Base-by-base conservation (phyloP, 2,797 vertebrate genomes). In the Hozukius guyotensis region DNA sequence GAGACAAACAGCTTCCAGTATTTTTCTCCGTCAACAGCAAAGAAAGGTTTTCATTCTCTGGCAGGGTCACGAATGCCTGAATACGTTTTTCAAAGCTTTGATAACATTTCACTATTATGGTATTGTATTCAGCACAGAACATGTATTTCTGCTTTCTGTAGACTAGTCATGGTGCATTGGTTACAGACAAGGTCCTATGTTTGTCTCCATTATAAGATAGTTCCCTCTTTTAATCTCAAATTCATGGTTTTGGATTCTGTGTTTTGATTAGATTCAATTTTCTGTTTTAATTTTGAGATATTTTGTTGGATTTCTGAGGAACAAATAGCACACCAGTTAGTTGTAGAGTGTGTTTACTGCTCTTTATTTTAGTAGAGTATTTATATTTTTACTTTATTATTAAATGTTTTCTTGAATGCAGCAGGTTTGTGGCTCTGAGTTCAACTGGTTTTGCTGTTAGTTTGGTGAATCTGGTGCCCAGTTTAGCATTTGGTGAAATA, bases 1-100 rank as follows among this genome's bases (percentile, higher is more conserved):
- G 31, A 79, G 36, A 34, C 24, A 46, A 71, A 61, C 27, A 83
- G 3, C 32, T 25, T 31, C 24, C 38, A 53, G 34, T 56, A 24
- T 5, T 42, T 64, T 38, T 31, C 29, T 49, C 9, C 8, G 11
- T 12, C 12, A 9, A 16, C 8, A 29, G n/a, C 34, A 32, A 52
- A 49, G 13, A 2, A 18, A 25, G 20, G 27, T 64, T 73, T 74
- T 72, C 6, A 60, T 66, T 81, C 60, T 67, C 68, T 46, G 4
- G 4, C 63, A 52, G 56, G 62, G 32, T 68, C 57, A 56, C 25
- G 42, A 81, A 73, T 74, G n/a, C 55, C 57, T 38, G 13, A 78
- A 69, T 34, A 52, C 0, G 16, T 66, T 74, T 69, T 55, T 42
- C 12, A 69, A 49, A 78, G 38, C 18, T 20, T 16, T 64, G 7